These are phyloP conservation scores for Drosophila mojavensis DNA, from an alignment of 1,140 invertebrate genomes.

Conservation along the genomic window DNA sequence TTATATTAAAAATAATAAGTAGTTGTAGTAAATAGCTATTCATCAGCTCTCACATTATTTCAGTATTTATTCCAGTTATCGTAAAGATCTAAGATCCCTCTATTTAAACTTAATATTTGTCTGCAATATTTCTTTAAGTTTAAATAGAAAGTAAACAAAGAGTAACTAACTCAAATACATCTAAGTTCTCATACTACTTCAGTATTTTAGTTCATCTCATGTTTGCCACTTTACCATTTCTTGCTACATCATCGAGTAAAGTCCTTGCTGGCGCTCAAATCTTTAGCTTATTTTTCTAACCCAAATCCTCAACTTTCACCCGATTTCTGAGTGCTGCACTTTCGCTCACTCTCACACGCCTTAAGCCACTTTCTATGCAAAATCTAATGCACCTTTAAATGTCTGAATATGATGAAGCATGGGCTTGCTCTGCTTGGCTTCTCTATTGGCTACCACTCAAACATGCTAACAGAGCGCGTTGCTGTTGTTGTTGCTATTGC, in stretches of 20 bases:
- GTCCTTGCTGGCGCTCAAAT: conserved; percentile 35
- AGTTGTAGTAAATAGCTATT: no score
- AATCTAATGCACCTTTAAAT: conserved; percentile 61
- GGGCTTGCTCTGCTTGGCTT: no score
- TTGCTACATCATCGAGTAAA: background rate
- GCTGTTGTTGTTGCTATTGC: conserved; percentile 13
- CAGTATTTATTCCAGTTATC: no score
- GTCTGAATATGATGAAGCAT: conserved; percentile 20
- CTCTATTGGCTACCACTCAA: conserved; percentile 20
- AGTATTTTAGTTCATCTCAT: background rate
- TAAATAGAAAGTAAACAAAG: background rate
- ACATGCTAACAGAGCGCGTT: conserved; percentile 4
- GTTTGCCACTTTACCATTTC: background rate
- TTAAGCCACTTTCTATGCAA: conserved; percentile 16
- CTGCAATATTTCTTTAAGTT: no score
- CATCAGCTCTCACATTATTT: no score
- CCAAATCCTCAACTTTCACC: conserved; percentile 64
- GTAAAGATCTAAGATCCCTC: no score
- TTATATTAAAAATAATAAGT: no score
- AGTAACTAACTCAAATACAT: background rate
- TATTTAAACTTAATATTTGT: no score
- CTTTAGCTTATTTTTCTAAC: conserved; percentile 35
- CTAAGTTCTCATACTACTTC: background rate
- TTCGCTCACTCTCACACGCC: background rate
- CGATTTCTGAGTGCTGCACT: conserved; percentile 35